Conservation (phyloP, 92 coral and sea anemone species). For the Scolanthus callimorphus region DNA sequence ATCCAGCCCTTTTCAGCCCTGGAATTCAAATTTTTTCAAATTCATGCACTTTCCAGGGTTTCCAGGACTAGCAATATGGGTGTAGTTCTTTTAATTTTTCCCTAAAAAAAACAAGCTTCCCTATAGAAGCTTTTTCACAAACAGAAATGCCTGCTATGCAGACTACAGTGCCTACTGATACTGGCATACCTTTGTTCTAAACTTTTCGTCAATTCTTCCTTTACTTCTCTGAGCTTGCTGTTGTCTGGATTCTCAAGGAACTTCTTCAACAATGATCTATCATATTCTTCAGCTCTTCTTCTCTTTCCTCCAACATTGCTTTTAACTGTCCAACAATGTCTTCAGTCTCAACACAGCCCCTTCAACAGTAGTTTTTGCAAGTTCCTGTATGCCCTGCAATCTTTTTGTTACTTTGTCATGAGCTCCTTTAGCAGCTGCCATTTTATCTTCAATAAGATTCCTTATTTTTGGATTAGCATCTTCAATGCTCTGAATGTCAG, state of each 20-base stretch:
- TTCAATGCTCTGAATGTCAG: constrained; percentile 51
- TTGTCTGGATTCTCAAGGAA: constrained; percentile 17
- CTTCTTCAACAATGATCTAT: constrained; percentile 12
- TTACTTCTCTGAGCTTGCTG: neutral
- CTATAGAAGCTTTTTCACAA: no score
- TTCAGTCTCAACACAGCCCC: constrained; percentile 27
- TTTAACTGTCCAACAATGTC: constrained; percentile 30
- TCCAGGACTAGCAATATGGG: no score
- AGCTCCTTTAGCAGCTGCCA: constrained; percentile 38
- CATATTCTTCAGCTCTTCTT: constrained; percentile 22
- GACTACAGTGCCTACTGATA: no score
- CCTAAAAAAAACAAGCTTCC: no score
- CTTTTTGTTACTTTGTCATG: constrained; percentile 19
- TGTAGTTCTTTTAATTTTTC: no score
- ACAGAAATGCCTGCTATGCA: no score
- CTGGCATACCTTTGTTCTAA: neutral
- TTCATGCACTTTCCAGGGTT: no score
- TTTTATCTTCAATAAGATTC: constrained; percentile 42
- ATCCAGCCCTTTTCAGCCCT: no score
- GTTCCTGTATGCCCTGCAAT: constrained; percentile 9
- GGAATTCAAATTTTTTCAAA: no score
- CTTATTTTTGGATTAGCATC: constrained; percentile 47
- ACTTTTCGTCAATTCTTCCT: neutral
- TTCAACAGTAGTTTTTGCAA: constrained; percentile 29
- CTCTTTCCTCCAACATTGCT: constrained; percentile 44